These are phyloP conservation scores for Euplagia quadripunctaria DNA, from an alignment of 2,888 invertebrate genomes.

Conservation along the genomic window DNA sequence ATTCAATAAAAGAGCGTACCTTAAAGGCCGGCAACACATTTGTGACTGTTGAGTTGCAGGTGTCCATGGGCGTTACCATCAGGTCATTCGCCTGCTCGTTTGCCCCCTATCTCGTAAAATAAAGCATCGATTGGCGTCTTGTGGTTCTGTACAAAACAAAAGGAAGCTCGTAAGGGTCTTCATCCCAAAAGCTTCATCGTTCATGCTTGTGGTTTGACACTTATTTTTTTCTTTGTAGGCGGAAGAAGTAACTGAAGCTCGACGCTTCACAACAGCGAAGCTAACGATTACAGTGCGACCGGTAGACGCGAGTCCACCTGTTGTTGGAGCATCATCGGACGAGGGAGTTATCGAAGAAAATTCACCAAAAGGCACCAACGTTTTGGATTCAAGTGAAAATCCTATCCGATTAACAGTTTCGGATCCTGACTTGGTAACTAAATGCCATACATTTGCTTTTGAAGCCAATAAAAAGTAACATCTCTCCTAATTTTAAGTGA, in stretches of 20 bases:
- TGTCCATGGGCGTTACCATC: too few species aligned
- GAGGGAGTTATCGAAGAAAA: conserved; percentile 95
- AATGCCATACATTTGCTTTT: not conserved
- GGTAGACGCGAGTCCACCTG: conserved; percentile 95
- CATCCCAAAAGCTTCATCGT: not conserved
- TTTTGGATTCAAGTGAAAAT: conserved; percentile 89
- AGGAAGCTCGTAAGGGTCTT: not conserved
- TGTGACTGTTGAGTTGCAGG: too few species aligned
- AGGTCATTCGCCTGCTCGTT: too few species aligned
- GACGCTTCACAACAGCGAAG: conserved; percentile 94
- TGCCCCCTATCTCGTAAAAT: too few species aligned
- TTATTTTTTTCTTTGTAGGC: conserved; percentile 84
- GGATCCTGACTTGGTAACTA: conserved; percentile 93
- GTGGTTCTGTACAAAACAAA: not conserved
- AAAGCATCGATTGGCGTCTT: too few species aligned
- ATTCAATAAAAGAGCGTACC: too few species aligned
- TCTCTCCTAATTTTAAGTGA: not conserved
- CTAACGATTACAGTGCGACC: conserved; percentile 93
- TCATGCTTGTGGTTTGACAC: too few species aligned
- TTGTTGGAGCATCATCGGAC: conserved; percentile 90
- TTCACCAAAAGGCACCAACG: conserved; percentile 93
- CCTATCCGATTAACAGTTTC: conserved; percentile 92
- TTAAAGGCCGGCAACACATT: too few species aligned
- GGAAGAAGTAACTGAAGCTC: conserved; percentile 93
- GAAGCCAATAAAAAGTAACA: too few species aligned